These are phyloP conservation scores for Egretta garzetta DNA, from an alignment of 2,113 vertebrate species.

Conservation along the genomic window DNA sequence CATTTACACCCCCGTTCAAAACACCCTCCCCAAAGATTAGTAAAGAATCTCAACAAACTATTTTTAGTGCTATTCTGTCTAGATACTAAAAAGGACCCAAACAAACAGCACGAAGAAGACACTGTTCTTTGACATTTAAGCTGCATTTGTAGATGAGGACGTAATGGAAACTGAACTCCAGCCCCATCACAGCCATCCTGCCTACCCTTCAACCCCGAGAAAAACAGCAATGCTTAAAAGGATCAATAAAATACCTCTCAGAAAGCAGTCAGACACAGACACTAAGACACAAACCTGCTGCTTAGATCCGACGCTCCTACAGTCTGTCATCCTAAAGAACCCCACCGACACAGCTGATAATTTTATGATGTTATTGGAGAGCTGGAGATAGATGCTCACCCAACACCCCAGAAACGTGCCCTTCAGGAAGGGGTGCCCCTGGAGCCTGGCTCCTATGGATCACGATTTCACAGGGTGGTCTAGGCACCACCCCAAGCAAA, in stretches of 20 bases:
- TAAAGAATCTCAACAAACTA: not conserved
- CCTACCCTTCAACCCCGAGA: not conserved
- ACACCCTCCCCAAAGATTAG: not conserved
- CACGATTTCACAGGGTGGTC: accelerated
- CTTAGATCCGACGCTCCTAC: not conserved
- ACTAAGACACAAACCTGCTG: too few relatives aligned
- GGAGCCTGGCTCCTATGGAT: accelerated
- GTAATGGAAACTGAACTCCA: not conserved
- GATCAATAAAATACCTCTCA: not conserved
- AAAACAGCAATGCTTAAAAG: not conserved
- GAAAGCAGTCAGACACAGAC: not conserved
- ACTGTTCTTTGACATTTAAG: slow-evolving; percentile 51
- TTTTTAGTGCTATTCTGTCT: slow-evolving; percentile 58
- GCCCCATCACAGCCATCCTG: not conserved
- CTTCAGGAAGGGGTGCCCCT: accelerated
- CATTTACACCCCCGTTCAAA: not conserved
- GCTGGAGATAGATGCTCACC: not conserved
- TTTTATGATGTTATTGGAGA: accelerated
- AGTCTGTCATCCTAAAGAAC: not conserved
- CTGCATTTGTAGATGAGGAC: not conserved
- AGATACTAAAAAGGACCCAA: not conserved
- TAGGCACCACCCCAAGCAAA: not conserved
- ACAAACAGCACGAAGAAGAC: not conserved
- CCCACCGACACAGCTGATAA: accelerated
- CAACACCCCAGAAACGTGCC: accelerated